These are phyloP conservation scores for Eupithecia subumbrata DNA, from an alignment of 2,888 invertebrate genomes.

Conservation along the genomic window DNA sequence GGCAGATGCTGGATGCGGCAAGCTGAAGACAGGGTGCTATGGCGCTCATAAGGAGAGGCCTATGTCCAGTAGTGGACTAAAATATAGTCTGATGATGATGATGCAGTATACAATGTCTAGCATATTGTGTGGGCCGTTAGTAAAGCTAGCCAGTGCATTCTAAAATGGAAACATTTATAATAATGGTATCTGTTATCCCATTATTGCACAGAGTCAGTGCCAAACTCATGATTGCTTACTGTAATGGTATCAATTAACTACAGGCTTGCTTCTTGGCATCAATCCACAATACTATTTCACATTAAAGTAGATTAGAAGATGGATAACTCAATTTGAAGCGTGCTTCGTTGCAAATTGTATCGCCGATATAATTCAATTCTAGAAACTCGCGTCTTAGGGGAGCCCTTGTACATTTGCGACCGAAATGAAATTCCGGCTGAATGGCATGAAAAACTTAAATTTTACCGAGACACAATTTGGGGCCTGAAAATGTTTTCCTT, in stretches of 20 bases:
- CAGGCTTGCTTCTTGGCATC: constrained; percentile 35
- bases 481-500: constrained; percentile 32
- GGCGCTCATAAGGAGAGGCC: too few relatives aligned
- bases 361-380: constrained; percentile 23
- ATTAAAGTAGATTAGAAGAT: constrained; percentile 33
- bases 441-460: constrained; percentile 10
- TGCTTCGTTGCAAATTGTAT: constrained; percentile 25
- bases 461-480: constrained; percentile 18
- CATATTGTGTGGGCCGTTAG: neutral
- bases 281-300: constrained; percentile 33
- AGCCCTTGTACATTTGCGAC: constrained; percentile 24
- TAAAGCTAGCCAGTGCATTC: constrained; percentile 1
- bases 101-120: neutral
- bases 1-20: too few relatives aligned
- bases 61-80: too few relatives aligned
- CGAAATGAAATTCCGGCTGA: constrained; percentile 13
- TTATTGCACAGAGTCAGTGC: constrained; percentile 20
- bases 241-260: constrained; percentile 33
- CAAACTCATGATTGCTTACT: constrained; percentile 31
- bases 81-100: too few relatives aligned
- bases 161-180: neutral
- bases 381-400: constrained; percentile 30
- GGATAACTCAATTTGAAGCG: constrained; percentile 32
- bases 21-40: too few relatives aligned
- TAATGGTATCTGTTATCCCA: constrained; percentile 8